Base-by-base conservation (phyloP, 2,888 invertebrate genomes). In the Netelia inedita region DNA sequence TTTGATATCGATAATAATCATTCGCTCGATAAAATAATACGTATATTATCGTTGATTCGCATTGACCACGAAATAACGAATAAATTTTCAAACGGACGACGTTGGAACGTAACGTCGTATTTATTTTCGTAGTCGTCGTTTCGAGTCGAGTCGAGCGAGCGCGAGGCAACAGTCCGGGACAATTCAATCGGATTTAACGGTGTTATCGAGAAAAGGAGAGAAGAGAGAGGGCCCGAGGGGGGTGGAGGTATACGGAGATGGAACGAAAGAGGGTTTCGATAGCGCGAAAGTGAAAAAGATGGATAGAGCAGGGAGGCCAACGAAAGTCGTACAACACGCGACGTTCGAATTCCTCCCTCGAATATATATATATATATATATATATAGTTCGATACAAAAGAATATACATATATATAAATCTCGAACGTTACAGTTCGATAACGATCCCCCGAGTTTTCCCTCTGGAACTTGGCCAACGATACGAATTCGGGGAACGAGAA, bases 381-480 rank as follows among this genome's bases (percentile, higher is more conserved):
- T 28, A 28, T 28, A 28, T 28, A 28, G 28, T 28, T 19, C 57
- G 19, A 57, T 57, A 10, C 14, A 46, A 10, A 19, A 57, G n/a
- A 57, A 43, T 41, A 78, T 28, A 68, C 46, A 65, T 68, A 23
- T 68, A 19, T 69, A 53, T 28, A 14, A 14, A 61, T 66, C 68
- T 68, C 61, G 65, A 43, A 82, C 79, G 74, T 79, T 57, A 46
- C 66, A 73, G 61, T 61, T 80, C 76, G 84, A 84, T 84, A 81
- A 84, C 74, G 78, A 81, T 78, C 73, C 69, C 28, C 61, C 75
- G 41, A 68, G 78, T 84, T 81, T 65, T 28, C 61, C 81, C 78
- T 41, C 76, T 84, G 84, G 84, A 84, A 78, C 63, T 81, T 81
- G 57, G 81, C 84, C 84, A 84, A 81, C 73, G 81, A 81, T 68